These are phyloP conservation scores for Oscheius sp. DNA, from an alignment of 2,888 invertebrate genomes.

Conservation along the genomic window DNA sequence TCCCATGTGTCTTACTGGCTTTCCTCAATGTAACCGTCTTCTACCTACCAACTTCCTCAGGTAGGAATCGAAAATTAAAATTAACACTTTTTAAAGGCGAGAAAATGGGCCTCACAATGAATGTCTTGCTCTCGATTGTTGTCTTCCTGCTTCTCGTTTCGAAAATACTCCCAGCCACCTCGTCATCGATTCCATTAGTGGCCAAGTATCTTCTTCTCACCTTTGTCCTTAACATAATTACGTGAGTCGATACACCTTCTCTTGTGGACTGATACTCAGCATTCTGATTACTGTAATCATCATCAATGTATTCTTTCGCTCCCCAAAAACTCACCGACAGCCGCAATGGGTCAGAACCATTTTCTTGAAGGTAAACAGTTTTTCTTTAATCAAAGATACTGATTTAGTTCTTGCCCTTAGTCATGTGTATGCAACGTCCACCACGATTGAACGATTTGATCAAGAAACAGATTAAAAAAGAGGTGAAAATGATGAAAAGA, in stretches of 20 bases:
- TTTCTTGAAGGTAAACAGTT: conserved; percentile 82
- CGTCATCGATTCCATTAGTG: conserved; percentile 87
- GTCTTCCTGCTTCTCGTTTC: conserved; percentile 98
- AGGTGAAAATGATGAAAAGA: conserved; percentile 7
- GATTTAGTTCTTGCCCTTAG: conserved; percentile 84
- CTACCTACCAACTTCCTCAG: conserved; percentile 97
- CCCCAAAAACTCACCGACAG: conserved; percentile 97
- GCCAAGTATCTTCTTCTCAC: conserved; percentile 99
- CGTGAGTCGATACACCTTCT: conserved; percentile 73
- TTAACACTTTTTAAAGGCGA: conserved; percentile 73
- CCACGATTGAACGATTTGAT: conserved; percentile 42
- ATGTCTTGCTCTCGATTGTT: conserved; percentile 97
- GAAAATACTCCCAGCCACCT: conserved; percentile 98
- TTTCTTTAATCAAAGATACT: background rate
- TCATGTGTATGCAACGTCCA: conserved; percentile 94
- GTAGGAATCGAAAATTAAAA: conserved; percentile 78
- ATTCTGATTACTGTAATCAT: conserved; percentile 98
- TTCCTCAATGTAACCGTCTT: conserved; percentile 98
- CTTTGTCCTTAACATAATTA: conserved; percentile 99
- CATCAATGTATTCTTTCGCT: conserved; percentile 98
- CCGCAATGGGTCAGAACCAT: conserved; percentile 94
- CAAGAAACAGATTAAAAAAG: conserved; percentile 16
- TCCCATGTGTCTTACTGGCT: conserved; percentile 97
- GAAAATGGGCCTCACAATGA: conserved; percentile 81
- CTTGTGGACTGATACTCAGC: conserved; percentile 51